A percentile compares a stretch with the other conserved stretches of the same genome.
These are phyloP conservation scores for Drosophila nigritarsus DNA, from an alignment of 2,888 invertebrate species.

Conservation along the genomic window DNA sequence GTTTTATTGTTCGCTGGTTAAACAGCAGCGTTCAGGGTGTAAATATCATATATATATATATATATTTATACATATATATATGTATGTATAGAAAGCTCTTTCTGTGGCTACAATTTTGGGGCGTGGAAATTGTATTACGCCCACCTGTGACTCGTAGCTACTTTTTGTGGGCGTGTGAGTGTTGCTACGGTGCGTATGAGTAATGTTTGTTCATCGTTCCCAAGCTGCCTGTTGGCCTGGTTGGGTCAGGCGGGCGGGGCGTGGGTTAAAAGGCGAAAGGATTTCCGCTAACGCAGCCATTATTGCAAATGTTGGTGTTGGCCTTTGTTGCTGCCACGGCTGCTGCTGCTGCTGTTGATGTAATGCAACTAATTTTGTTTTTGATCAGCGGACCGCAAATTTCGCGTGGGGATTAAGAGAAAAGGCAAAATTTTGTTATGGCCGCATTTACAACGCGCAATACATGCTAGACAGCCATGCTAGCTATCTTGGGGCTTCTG, in stretches of 20 bases:
- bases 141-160: slow-evolving; percentile 70
- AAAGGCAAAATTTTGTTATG: slow-evolving; percentile 25
- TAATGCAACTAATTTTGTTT: slow-evolving; percentile 58
- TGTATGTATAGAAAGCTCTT: not conserved
- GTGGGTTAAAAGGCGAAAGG: slow-evolving; percentile 5
- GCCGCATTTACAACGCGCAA: slow-evolving; percentile 4
- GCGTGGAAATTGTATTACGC: slow-evolving; percentile 71
- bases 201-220: slow-evolving; percentile 45
- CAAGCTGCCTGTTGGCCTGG: slow-evolving; percentile 1
- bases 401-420: slow-evolving; percentile 26
- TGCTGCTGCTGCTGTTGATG: slow-evolving; percentile 29
- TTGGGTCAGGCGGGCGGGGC: not conserved
- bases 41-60: slow-evolving; percentile 30
- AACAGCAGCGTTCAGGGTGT: slow-evolving; percentile 57
- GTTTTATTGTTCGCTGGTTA: slow-evolving; percentile 77
- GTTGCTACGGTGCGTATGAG: slow-evolving; percentile 56
- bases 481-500: not conserved
- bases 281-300: slow-evolving; percentile 48
- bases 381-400: slow-evolving; percentile 45
- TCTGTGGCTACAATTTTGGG: slow-evolving; percentile 18
- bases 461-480: not conserved
- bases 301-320: slow-evolving; percentile 32
- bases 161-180: slow-evolving; percentile 25
- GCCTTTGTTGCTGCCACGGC: slow-evolving; percentile 13
- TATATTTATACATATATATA: not conserved